Base-by-base conservation (phyloP, 2,888 invertebrate genomes). In the Liodrosophila aerea region DNA sequence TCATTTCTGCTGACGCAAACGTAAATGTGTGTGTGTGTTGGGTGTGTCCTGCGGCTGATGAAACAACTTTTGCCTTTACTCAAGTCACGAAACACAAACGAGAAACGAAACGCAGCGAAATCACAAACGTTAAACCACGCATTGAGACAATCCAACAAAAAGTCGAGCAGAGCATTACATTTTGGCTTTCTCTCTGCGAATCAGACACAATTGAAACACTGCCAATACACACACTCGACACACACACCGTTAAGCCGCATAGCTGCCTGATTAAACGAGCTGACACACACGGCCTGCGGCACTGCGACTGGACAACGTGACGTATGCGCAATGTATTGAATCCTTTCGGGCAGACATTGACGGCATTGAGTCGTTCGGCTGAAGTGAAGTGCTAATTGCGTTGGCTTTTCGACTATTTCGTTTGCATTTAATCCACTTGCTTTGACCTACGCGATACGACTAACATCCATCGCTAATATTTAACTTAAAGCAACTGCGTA, bases 81-180 rank as follows among this genome's bases (percentile, higher is more conserved):
- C 83, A 85, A 80, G 78, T 80, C 85, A 80, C 78, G 78, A 82
- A 80, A 78, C 80, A 67, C 85, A 82, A 82, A 74, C 85, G 66
- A 64, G 49, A 27, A 41, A 16, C 18, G 9, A 70, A 77, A 73
- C 82, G 59, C 52, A 76, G 50, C 67, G 60, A 69, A 76, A 72
- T 56, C 59, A 58, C 62, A 43, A 36, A 37, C 37, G 37, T n/a
- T n/a, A n/a, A n/a, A n/a, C n/a, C 34, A 16, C 11, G 11, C 7
- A 11, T 7, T 7, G 7, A 34, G 5, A 12, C 12, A 11, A 12
- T 7, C 34, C n/a, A n/a, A 13, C 12, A 39, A 49, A 22, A 72
- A 58, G 61, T 76, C 60, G 73, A 56, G 66, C 65, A 59, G 73
- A 71, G 82, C 65, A 82, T 85, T 68, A 85, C 62, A 77, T 85